A percentile compares a stretch with the other conserved stretches of the same genome.
phyloP scores from a whole-genome alignment of 2,797 vertebrate genomes.

The Takifugu rubripes region DNA sequence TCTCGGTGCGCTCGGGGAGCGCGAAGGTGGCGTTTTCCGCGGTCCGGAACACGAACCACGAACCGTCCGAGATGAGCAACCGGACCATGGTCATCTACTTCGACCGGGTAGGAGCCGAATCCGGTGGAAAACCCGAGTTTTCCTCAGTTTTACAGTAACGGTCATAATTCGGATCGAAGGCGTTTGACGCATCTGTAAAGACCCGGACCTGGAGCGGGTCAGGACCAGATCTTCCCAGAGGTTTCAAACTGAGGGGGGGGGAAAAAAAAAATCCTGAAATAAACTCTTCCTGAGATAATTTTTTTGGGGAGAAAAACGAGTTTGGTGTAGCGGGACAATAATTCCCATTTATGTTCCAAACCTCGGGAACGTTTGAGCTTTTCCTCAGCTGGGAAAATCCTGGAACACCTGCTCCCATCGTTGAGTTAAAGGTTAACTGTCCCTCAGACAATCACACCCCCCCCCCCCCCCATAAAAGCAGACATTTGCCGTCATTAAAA shows the following conservation, averaged over 20 bases:
- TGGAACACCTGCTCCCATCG: slow-evolving; percentile 17
- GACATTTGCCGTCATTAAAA: slow-evolving; percentile 54
- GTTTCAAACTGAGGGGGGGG: too few species aligned
- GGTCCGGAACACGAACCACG: slow-evolving; percentile 96
- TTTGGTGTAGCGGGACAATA: too few species aligned
- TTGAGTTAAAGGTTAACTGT: slow-evolving; percentile 68
- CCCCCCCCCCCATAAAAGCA: slow-evolving; percentile 53
- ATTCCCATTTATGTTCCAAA: too few species aligned
- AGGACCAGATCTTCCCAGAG: too few species aligned
- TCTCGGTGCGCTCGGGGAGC: slow-evolving; percentile 95
- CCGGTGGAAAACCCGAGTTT: not conserved
- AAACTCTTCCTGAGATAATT: too few species aligned
- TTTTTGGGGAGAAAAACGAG: too few species aligned
- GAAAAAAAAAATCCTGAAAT: too few species aligned
- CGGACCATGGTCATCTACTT: slow-evolving; percentile 99
- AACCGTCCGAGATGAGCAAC: slow-evolving; percentile 98
- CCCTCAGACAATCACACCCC: slow-evolving; percentile 58
- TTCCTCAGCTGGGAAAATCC: slow-evolving; percentile 12
- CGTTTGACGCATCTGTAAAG: too few species aligned
- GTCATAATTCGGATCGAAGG: too few species aligned
- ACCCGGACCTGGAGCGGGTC: too few species aligned
- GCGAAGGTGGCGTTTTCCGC: slow-evolving; percentile 97
- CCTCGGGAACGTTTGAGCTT: too few species aligned
- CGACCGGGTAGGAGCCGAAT: slow-evolving; percentile 82
- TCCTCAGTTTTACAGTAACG: too few species aligned